phyloP scores from a whole-genome alignment of 1,140 invertebrate species.

The Pseudomyrmex sp. region DNA sequence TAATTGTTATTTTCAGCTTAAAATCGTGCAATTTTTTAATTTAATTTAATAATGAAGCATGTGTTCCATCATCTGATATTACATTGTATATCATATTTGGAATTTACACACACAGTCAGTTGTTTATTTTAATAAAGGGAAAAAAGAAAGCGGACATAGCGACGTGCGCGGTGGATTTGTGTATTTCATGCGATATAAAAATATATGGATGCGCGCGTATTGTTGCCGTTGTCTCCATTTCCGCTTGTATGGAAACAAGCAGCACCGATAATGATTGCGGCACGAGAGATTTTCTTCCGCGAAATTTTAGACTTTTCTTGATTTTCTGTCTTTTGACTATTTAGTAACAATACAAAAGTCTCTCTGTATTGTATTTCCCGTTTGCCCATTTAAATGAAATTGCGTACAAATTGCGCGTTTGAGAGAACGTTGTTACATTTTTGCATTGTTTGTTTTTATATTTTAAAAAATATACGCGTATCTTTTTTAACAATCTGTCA shows the following conservation, averaged over 20 bases:
- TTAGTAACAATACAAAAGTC: not conserved
- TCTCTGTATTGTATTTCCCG: conserved; percentile 8
- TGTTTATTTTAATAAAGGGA: conserved; percentile 49
- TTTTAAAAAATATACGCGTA: too few species aligned
- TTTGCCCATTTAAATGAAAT: conserved; percentile 36
- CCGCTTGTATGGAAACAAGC: conserved; percentile 22
- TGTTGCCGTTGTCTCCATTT: conserved; percentile 23
- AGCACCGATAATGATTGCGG: conserved; percentile 31
- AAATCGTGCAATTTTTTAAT: not conserved
- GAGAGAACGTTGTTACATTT: not conserved
- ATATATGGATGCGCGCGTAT: conserved; percentile 24
- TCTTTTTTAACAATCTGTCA: too few species aligned
- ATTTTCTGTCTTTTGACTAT: conserved; percentile 35
- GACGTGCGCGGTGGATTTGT: not conserved
- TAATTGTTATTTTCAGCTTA: conserved; percentile 19
- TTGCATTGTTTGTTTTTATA: not conserved
- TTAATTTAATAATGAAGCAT: conserved; percentile 6
- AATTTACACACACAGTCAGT: conserved; percentile 6
- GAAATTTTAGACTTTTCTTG: conserved; percentile 41
- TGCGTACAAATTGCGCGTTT: conserved; percentile 10
- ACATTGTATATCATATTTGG: not conserved
- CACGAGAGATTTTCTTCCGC: conserved; percentile 44
- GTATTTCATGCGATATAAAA: conserved; percentile 38
- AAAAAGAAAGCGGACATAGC: not conserved
- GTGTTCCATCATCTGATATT: not conserved